Base-by-base conservation (phyloP, 2,888 invertebrate genomes). In the Drymonia ruficornis region DNA sequence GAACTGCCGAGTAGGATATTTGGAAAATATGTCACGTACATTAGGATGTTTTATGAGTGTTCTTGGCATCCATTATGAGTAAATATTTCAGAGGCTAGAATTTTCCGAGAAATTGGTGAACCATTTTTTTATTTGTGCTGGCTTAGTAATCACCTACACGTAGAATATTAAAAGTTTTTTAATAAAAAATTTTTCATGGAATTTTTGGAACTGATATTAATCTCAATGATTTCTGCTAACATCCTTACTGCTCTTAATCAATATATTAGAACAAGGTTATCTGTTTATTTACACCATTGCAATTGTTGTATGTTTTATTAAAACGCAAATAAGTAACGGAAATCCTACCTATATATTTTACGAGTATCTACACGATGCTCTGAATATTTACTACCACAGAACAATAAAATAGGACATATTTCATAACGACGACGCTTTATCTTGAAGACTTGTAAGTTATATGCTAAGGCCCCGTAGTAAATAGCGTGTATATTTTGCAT, bases 401-500 rank as follows among this genome's bases (percentile, higher is more conserved):
- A 6, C 7, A 23, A 23, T 23, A 23, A 23, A 7, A 23, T 23
- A 23, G 23, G 23, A 23, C 23, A 23, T 23, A 23, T 2, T 23
- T 23, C 23, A 23, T 23, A 38, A 38, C 11, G 12, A 11, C 9
- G 3, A 11, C 9, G 31, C 9, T 31, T 11, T 3, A 31, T 9
- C 31, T 9, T 31, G 9, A 2, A 31, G 11, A 31, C 31, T 31
- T 11, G 11, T n/a, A 36, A n/a, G 36, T 13, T 36, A 36, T 36
- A 4, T 36, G 36, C 13, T n/a, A 36, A 11, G n/a, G 31, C 12
- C 36, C 8, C 13, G 13, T n/a, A 36, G 13, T 36, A 13, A 13
- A 36, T n/a, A 36, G n/a, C 13, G 34, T 36, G 4, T 47, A 18
- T 13, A 18, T 47, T 47, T 47, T 47, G 34, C 67, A 59, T 70